phyloP scores from a whole-genome alignment of 2,113 vertebrate genomes.

The Amphiprion percula region DNA sequence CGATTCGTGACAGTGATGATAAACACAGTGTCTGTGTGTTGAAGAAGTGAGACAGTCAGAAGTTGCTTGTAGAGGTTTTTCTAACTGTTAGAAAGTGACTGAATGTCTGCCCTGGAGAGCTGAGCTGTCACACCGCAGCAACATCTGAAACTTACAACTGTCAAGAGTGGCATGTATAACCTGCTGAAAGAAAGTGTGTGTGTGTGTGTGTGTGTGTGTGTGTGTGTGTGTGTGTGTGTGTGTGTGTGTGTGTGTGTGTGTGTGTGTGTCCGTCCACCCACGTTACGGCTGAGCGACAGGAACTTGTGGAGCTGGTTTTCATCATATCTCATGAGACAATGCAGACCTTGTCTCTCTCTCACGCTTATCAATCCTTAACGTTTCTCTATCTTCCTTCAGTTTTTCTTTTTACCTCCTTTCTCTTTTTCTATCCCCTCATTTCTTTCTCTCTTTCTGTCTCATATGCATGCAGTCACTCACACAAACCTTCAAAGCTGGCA shows the following conservation, averaged over 20 bases:
- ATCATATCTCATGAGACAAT: constrained; percentile 63
- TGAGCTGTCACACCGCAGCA: constrained; percentile 48
- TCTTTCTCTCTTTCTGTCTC: constrained; percentile 10
- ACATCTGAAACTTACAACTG: constrained; percentile 39
- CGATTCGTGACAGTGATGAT: constrained; percentile 6
- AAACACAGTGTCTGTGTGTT: constrained; percentile 14
- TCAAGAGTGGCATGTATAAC: constrained; percentile 35
- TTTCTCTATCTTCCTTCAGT: constrained; percentile 13
- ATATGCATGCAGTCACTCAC: constrained; percentile 27
- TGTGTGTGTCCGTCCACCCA: not conserved
- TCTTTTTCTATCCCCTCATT: constrained; percentile 3
- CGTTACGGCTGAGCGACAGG: constrained; percentile 34
- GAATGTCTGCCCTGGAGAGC: constrained; percentile 39
- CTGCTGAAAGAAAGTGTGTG: constrained; percentile 22
- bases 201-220: not conserved
- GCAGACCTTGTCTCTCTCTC: constrained; percentile 54
- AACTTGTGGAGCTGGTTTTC: constrained; percentile 65
- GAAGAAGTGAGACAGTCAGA: constrained; percentile 28
- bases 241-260: not conserved
- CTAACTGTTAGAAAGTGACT: constrained; percentile 10
- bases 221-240: not conserved
- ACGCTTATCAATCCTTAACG: constrained; percentile 35
- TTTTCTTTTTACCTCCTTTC: not conserved
- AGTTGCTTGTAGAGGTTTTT: constrained; percentile 30
- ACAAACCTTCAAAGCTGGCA: constrained; percentile 49